A percentile compares a stretch with the other conserved stretches of the same genome.
Evolutionary conservation across 2,888 invertebrate species (phyloP).

Genomic region (Opisthograptis luteolata): DNA sequence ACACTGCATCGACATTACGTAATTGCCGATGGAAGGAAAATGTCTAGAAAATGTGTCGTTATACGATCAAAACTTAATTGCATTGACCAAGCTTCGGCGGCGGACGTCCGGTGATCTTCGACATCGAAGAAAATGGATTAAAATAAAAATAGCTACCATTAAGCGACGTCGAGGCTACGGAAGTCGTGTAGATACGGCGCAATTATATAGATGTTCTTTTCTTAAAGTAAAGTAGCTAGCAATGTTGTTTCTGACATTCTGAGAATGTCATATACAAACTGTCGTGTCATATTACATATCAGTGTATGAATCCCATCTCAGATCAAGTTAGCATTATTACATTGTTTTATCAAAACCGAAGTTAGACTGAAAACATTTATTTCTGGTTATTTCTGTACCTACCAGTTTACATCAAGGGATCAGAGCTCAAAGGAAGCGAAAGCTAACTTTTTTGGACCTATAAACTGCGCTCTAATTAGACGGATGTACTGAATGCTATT

Average conservation of each 20-base stretch:
- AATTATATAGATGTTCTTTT: constrained; percentile 17
- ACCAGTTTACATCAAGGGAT: no score
- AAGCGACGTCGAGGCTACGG: constrained; percentile 34
- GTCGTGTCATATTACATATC: no score
- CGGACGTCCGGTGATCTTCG: constrained; percentile 73
- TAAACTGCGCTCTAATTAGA: no score
- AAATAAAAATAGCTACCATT: constrained; percentile 70
- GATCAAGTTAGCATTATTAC: no score
- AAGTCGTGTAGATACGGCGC: constrained; percentile 26
- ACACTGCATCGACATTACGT: constrained; percentile 25
- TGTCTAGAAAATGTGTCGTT: constrained; percentile 71
- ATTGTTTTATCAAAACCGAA: no score
- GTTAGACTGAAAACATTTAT: no score
- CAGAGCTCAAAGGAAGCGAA: no score
- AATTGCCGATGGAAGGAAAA: constrained; percentile 45
- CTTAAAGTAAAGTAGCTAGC: constrained; percentile 23
- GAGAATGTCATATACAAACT: no score
- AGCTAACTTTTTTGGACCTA: no score
- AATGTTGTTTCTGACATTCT: not conserved
- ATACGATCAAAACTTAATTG: constrained; percentile 81
- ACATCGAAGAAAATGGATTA: constrained; percentile 74
- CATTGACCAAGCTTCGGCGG: constrained; percentile 68
- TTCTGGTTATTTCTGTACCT: no score
- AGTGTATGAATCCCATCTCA: no score
- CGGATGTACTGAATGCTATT: no score